Base-by-base conservation (phyloP, 2,797 vertebrate genomes). In the Pseudocheirus occidentalis region DNA sequence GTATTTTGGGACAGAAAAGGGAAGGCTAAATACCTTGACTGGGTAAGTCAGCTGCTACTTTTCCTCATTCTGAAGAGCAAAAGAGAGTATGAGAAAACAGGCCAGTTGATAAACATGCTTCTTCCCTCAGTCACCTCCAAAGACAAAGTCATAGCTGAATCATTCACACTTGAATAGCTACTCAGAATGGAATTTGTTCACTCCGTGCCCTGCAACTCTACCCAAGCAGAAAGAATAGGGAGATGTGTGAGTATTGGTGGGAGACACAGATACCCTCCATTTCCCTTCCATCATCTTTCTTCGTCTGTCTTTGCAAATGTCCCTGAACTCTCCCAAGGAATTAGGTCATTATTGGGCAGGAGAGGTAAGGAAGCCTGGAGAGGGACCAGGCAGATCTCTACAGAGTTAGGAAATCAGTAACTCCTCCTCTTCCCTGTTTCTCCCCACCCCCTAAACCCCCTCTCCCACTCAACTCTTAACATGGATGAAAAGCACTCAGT, bases 211-310 rank as follows among this genome's bases (percentile, higher is more conserved):
- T 10, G 53, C 31, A 5, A 13, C 40, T 92, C 92, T 50, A 21
- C 52, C 6, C 31, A 91, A 73, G 89, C 87, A 52, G 0, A 0
- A 92, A 14, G 9, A 21, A 90, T 0, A 0, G 16, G 54, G 52
- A 55, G 29, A 95, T 95, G 91, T 27, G 90, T 92, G 46, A 27
- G 16, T 56, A 40, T 81, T 29, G 54, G 31, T 34, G 5, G 55
- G 4, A 21, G 52, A 31, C 34, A 0, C 5, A 73, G 66, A 73
- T 6, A 58, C 2, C 13, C 34, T 34, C 31, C 14, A 14, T 10
- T 46, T 52, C 4, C 0, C 1, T 0, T 34, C 1, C 0, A 0
- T 0, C 0, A 81, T 81, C 11, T 12, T 90, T 29, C 31, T 0
- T 16, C 46, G 73, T 46, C 40, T 81, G 73, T 7, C 73, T 81